phyloP scores from a whole-genome alignment of 1,140 invertebrate species.

The Drosophila leontia region DNA sequence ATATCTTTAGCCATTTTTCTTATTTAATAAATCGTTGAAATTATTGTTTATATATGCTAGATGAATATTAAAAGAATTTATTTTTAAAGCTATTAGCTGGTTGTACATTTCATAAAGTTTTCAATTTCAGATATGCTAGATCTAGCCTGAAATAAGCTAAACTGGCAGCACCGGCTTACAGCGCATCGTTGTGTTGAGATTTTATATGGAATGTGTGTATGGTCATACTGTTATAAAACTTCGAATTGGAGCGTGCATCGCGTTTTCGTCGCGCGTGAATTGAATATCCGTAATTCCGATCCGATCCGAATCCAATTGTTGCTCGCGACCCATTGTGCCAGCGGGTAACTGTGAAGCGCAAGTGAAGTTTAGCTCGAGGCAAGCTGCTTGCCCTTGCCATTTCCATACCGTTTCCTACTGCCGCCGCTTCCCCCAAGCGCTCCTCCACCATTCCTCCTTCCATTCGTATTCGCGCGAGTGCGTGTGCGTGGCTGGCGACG shows the following conservation, averaged over 20 bases:
- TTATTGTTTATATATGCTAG: no score
- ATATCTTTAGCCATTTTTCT: no score
- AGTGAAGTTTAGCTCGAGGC: conserved; percentile 30
- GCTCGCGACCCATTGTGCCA: conserved; percentile 6
- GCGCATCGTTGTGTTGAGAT: no score
- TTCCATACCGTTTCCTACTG: conserved; percentile 13
- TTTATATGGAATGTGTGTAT: no score
- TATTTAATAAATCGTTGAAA: no score
- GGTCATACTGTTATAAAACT: conserved; percentile 18
- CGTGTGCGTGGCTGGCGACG: conserved; percentile 47
- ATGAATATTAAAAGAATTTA: no score
- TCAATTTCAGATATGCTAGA: no score
- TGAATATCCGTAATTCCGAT: conserved; percentile 34
- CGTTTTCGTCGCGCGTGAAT: conserved; percentile 47
- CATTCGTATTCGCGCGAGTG: conserved; percentile 36
- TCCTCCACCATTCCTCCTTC: conserved; percentile 13
- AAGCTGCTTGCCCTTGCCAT: conserved; percentile 38
- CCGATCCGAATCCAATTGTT: conserved; percentile 41
- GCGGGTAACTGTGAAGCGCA: background rate
- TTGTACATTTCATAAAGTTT: no score
- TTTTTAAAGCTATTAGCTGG: no score
- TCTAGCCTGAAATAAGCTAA: no score
- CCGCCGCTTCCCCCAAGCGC: background rate
- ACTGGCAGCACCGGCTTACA: no score
- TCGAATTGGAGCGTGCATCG: conserved; percentile 25